Evolutionary conservation across 53 echinoderm and acorn worm genomes (phyloP).

Genomic region (Henricia sp.): DNA sequence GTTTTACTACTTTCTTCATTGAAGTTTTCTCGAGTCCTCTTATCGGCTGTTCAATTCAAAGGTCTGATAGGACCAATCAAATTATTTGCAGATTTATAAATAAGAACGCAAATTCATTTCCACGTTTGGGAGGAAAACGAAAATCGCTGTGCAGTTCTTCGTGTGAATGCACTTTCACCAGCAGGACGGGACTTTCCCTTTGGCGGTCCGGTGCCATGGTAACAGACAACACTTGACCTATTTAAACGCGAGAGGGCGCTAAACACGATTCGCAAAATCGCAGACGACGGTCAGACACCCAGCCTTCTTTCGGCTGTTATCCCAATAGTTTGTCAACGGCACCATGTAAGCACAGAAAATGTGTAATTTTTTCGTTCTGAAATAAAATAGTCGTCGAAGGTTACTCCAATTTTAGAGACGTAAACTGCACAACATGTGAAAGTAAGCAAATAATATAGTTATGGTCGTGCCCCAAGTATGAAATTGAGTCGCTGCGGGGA

Average conservation of each 20-base stretch:
- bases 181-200: not conserved
- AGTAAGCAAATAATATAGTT: not conserved
- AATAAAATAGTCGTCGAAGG: not conserved
- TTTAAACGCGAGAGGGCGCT: slow-evolving; percentile 14
- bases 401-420: not conserved
- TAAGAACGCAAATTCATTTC: too few relatives aligned
- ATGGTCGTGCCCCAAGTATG: not conserved
- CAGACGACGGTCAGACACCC: not conserved
- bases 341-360: not conserved
- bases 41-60: too few relatives aligned
- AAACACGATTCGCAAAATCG: not conserved
- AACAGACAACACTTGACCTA: slow-evolving; percentile 26
- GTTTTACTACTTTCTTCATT: too few relatives aligned
- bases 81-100: too few relatives aligned
- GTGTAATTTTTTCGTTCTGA: not conserved
- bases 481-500: too few relatives aligned
- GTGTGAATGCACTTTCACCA: not conserved
- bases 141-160: not conserved
- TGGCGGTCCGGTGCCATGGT: not conserved
- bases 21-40: not conserved
- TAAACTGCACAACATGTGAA: slow-evolving; percentile 5
- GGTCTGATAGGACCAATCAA: too few relatives aligned
- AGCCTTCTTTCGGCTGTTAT: not conserved
- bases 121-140: too few relatives aligned
- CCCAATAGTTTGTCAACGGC: not conserved